phyloP scores from a whole-genome alignment of 2,797 vertebrate species.

The Notamacropus eugenii region DNA sequence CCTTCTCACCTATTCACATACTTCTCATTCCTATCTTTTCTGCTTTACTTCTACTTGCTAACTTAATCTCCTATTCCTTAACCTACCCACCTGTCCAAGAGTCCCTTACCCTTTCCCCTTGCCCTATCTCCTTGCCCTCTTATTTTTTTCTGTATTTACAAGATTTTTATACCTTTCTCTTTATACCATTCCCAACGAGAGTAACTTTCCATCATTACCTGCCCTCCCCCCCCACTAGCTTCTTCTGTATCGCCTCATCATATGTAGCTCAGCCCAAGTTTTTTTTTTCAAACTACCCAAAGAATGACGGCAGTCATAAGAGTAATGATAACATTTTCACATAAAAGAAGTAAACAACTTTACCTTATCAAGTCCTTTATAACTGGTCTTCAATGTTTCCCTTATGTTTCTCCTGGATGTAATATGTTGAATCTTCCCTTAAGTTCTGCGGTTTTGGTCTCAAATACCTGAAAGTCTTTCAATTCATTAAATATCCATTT shows the following conservation, averaged over 20 bases:
- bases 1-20: too few species aligned
- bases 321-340: neutral
- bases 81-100: neutral
- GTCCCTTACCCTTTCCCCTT: neutral
- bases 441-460: too few species aligned
- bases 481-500: neutral
- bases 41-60: neutral
- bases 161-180: neutral
- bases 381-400: too few species aligned
- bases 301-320: neutral
- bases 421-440: too few species aligned
- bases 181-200: neutral
- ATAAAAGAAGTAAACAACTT: neutral
- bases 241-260: neutral
- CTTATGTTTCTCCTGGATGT: too few species aligned
- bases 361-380: too few species aligned
- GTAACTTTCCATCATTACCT: neutral
- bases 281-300: too few species aligned
- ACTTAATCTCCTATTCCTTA: neutral
- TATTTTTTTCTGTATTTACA: neutral
- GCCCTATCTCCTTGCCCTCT: neutral
- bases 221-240: neutral
- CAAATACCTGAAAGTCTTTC: neutral
- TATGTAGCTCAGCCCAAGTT: neutral
- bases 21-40: neutral